Evolutionary conservation across 1,140 invertebrate species (phyloP), one percentile per base, ranked within the genome.

Genomic region (Sinella curviseta): DNA sequence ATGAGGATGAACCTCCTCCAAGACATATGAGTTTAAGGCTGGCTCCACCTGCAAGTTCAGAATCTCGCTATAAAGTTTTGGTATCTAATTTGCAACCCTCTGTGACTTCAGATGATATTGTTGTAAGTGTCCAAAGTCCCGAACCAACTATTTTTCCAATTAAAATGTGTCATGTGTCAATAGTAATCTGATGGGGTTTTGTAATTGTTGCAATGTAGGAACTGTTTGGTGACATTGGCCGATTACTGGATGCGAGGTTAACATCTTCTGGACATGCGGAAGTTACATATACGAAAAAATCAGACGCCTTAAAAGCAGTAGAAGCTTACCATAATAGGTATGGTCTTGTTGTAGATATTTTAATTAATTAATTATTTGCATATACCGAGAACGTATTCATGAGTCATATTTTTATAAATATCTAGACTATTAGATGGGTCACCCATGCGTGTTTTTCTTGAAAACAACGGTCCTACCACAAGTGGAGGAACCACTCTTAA

Each of bases 201-300:
- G 31, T 70, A 30, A 31, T 60, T 60, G 4, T 60, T 60, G 8
- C 57, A n/a, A n/a, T 24, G 55, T n/a, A 89, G 87, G 89, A 90
- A 81, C 84, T 90, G 36, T 90, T 90, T 87, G 87, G 88, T 78
- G 88, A 88, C 33, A 86, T 90, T 79, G 89, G 89, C n/a, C 84
- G 86, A 1, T 84, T 90, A 67, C 85, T 87, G 60, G 85, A 84
- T 77, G 88, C 87, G 1, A 85, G 86, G 35, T 84, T 89, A 77
- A 75, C 87, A 12, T 86, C 86, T 54, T 79, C 83, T 34, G 88
- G 89, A 16, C 83, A 84, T 70, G 89, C 89, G 3, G 88, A 89
- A 82, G 87, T 89, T 78, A 84, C 88, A 1, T 90, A 88, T 84
- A 78, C 86, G 14, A 86, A 85, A 34, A 85, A 85, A 80, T 83